A percentile compares a stretch with the other conserved stretches of the same genome.
Conservation (phyloP, 2,888 invertebrate genomes). For the Caenorhabditis sp. region DNA sequence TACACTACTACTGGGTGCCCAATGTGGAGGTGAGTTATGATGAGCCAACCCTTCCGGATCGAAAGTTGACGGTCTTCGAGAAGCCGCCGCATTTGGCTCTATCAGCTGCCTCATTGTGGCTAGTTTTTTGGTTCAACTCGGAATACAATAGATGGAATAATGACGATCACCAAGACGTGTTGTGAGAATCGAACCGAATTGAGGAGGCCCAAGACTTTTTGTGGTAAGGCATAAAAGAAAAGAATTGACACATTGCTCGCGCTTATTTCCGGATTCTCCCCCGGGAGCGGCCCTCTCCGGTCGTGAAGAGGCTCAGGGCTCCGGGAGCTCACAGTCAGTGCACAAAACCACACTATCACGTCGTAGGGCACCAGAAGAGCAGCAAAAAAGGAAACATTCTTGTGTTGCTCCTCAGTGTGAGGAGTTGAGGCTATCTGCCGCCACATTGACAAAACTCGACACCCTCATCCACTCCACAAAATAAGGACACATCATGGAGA, state of each 20-base stretch:
- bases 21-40: slow-evolving; percentile 60
- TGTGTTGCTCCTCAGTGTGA: slow-evolving; percentile 5
- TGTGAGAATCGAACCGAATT: slow-evolving; percentile 35
- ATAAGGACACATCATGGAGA: slow-evolving; percentile 49
- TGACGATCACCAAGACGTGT: slow-evolving; percentile 20
- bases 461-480: slow-evolving; percentile 53
- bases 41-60: slow-evolving; percentile 56
- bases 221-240: slow-evolving; percentile 62
- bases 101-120: slow-evolving; percentile 40
- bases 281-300: slow-evolving; percentile 63
- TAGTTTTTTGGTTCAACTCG: not conserved
- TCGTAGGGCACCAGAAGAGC: slow-evolving; percentile 23
- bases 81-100: slow-evolving; percentile 44
- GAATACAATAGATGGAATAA: not conserved
- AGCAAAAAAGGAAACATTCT: slow-evolving; percentile 54
- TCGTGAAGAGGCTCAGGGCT: slow-evolving; percentile 53
- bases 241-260: slow-evolving; percentile 66
- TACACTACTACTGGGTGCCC: slow-evolving; percentile 45
- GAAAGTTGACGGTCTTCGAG: slow-evolving; percentile 55
- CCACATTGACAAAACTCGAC: slow-evolving; percentile 61
- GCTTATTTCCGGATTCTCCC: slow-evolving; percentile 62
- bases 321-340: slow-evolving; percentile 56
- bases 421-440: slow-evolving; percentile 16
- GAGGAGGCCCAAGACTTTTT: slow-evolving; percentile 54
- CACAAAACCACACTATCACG: slow-evolving; percentile 48